Percentiles rank a stretch among this genome's conserved stretches.
phyloP scores from a whole-genome alignment of 2,797 vertebrate species.

The Sebastiscus tertius region DNA sequence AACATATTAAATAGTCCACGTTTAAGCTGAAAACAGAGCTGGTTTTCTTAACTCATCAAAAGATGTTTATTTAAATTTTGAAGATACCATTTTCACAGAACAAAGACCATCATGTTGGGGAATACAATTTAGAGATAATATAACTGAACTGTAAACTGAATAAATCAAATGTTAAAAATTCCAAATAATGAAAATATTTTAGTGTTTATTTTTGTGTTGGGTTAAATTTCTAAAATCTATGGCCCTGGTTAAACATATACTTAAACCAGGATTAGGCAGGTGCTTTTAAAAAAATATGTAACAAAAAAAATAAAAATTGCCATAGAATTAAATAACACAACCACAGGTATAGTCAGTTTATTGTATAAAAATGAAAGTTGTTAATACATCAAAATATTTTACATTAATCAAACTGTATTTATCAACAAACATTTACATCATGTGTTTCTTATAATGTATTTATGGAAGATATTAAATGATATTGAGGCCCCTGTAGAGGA shows the following conservation, averaged over 20 bases:
- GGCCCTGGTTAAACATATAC: neutral
- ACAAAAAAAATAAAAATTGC: neutral
- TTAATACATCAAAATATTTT: slow-evolving; percentile 40
- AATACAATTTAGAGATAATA: neutral
- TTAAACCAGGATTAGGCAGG: neutral
- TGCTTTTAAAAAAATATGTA: neutral
- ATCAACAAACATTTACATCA: slow-evolving; percentile 22
- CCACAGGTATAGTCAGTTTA: slow-evolving; percentile 35
- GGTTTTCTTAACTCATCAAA: neutral
- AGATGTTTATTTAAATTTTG: neutral
- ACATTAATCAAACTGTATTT: slow-evolving; percentile 32
- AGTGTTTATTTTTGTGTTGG: neutral
- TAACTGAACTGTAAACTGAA: neutral
- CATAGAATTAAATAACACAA: neutral
- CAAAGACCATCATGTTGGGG: neutral
- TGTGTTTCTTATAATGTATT: neutral
- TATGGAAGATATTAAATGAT: neutral
- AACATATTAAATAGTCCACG: neutral
- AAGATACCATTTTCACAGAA: neutral
- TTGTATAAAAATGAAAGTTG: slow-evolving; percentile 30
- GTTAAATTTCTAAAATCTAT: neutral
- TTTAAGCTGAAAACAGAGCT: neutral
- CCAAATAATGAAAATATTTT: neutral
- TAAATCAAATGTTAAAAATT: neutral
- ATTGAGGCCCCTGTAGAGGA: neutral